Percentiles rank a stretch among this genome's conserved stretches.
phyloP scores from a whole-genome alignment of 2,797 vertebrate genomes.

The Moxostoma hubbsi region DNA sequence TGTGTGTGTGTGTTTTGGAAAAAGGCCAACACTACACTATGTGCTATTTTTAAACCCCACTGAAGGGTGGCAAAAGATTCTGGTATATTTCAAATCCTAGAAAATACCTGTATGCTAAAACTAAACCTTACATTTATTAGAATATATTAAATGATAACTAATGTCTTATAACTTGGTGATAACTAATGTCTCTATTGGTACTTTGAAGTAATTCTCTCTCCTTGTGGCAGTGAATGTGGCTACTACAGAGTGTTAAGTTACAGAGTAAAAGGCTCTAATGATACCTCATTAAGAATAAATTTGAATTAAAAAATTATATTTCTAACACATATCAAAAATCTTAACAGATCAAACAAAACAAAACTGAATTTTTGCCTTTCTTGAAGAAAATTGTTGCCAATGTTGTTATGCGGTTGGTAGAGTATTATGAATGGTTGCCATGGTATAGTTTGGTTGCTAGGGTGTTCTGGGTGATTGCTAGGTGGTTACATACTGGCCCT shows the following conservation, averaged over 20 bases:
- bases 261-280: background rate
- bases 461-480: background rate
- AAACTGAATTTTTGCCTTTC: background rate
- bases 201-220: background rate
- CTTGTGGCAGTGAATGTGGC: background rate
- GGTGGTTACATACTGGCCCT: background rate
- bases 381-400: no score
- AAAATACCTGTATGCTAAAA: conserved; percentile 4
- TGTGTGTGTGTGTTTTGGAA: conserved; percentile 70
- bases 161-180: background rate
- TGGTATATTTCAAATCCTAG: conserved; percentile 21
- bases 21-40: conserved; percentile 69
- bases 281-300: background rate
- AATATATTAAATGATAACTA: background rate
- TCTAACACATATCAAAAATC: background rate
- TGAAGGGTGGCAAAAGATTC: conserved; percentile 53
- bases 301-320: no score
- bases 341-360: background rate
- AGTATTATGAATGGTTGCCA: no score
- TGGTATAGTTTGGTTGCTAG: background rate
- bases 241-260: background rate
- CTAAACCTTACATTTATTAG: background rate
- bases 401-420: no score
- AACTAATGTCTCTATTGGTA: background rate
- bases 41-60: conserved; percentile 71